Base-by-base conservation (phyloP, 2,113 vertebrate genomes). In the Myotis brandtii region DNA sequence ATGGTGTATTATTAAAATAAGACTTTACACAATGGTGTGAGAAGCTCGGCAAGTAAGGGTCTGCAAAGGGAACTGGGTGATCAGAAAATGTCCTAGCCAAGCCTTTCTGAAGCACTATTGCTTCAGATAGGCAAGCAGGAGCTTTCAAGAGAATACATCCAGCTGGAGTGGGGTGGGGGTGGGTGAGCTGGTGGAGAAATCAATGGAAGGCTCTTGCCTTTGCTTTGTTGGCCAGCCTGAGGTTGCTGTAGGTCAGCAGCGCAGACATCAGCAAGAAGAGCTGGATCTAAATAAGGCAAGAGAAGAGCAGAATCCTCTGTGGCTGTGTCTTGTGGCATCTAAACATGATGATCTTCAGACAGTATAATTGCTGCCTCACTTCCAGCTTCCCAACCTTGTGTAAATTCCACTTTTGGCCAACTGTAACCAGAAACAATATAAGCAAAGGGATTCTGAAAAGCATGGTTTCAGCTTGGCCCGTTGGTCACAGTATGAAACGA, bases 101-200 rank as follows among this genome's bases (percentile, higher is more conserved):
- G 52, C 16, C 52, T 23, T 21, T 16, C 6, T 3, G 40, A 75
- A 52, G 46, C 20, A 0, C 6, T 5, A 23, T 3, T 25, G 32
- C 40, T 43, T 32, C 40, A 11, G 25, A 25, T 1, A 11, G 17
- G 46, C 18, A 75, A 2, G 37, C 1, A 32, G 25, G 34, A 79
- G n/a, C 21, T 20, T 52, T 2, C 37, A 9, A 23, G 56, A 59
- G 34, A 48, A 27, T 2, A 6, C 0, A 0, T 12, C 25, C 8
- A 9, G 40, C 37, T 40, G 12, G 9, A 67, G 40, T 27, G 1
- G 21, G 30, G 27, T 12, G 30, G 18, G 18, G 1, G 0, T 10
- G 5, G 67, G 43, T 66, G 37, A 66, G 27, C n/a, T 1, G 14
- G 21, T 17, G 23, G 46, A 80, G 7, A 9, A 59, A 32, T 32